Percentiles rank a stretch among this genome's conserved stretches.
phyloP scores from a whole-genome alignment of 2,113 vertebrate genomes.

The Pseudorhombus dupliciocellatus region DNA sequence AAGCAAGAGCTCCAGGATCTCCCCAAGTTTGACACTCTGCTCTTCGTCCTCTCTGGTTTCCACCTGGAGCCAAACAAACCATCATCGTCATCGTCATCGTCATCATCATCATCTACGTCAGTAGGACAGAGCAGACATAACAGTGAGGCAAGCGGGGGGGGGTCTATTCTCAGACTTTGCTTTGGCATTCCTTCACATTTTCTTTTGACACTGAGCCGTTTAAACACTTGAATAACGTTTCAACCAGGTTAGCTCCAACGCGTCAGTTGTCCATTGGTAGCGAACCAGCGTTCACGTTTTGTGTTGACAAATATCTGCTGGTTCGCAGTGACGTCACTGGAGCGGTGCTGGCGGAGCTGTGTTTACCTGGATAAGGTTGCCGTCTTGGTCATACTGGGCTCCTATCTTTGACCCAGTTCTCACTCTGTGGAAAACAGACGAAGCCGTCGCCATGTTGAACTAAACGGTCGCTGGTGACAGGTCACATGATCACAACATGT shows the following conservation, averaged over 20 bases:
- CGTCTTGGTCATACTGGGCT: conserved; percentile 82
- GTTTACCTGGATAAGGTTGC: conserved; percentile 81
- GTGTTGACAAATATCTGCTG: not conserved
- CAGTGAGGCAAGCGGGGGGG: not conserved
- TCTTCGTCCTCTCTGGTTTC: conserved; percentile 98
- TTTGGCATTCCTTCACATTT: not conserved
- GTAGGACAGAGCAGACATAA: too few species aligned
- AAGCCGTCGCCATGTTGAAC: conserved; percentile 75
- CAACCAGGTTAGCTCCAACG: not conserved
- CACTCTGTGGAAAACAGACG: conserved; percentile 80
- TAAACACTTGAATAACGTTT: not conserved
- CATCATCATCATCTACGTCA: not conserved
- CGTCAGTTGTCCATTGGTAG: not conserved
- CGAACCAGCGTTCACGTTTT: not conserved
- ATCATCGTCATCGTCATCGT: not conserved
- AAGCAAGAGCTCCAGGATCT: conserved; percentile 95
- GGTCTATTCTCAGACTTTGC: too few species aligned
- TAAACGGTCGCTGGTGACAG: not conserved
- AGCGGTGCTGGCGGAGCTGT: not conserved
- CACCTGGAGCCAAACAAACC: conserved; percentile 81
- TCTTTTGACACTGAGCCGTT: not conserved
- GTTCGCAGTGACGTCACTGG: not conserved
- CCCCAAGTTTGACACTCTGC: conserved; percentile 90
- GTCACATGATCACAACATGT: conserved; percentile 67
- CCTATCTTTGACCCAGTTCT: conserved; percentile 79